phyloP scores from a whole-genome alignment of 2,888 invertebrate species.

The Baronia brevicornis region DNA sequence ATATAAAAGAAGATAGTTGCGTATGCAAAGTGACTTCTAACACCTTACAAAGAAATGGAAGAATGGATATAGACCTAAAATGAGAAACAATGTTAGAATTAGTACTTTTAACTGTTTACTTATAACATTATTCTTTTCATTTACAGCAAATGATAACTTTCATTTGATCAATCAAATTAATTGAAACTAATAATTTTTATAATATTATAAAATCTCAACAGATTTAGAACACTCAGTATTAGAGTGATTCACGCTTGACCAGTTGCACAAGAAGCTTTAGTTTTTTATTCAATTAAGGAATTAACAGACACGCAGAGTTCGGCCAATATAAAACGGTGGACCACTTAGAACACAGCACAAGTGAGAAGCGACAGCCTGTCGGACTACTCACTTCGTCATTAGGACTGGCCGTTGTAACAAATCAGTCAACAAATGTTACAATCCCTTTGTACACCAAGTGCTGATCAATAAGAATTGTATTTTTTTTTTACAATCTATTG shows the following conservation, averaged over 20 bases:
- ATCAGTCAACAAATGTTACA: slow-evolving; percentile 34
- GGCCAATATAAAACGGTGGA: slow-evolving; percentile 56
- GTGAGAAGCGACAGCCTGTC: slow-evolving; percentile 73
- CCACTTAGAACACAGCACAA: slow-evolving; percentile 34
- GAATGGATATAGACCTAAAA: too few relatives aligned
- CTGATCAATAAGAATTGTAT: slow-evolving; percentile 20
- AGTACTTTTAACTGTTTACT: too few relatives aligned
- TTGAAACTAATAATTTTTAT: slow-evolving; percentile 15
- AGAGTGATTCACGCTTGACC: slow-evolving; percentile 56
- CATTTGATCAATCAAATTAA: slow-evolving; percentile 5
- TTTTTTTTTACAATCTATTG: slow-evolving; percentile 42
- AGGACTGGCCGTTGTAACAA: slow-evolving; percentile 25
- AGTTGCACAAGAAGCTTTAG: slow-evolving; percentile 67
- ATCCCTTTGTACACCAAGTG: slow-evolving; percentile 14
- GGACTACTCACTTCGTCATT: slow-evolving; percentile 74
- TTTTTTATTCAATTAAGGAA: slow-evolving; percentile 74
- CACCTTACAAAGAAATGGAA: too few relatives aligned
- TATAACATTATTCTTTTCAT: too few relatives aligned
- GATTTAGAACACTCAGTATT: slow-evolving; percentile 53
- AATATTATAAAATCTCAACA: slow-evolving; percentile 35
- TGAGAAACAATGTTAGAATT: too few relatives aligned
- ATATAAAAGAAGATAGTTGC: too few relatives aligned
- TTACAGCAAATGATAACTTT: neutral
- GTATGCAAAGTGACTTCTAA: too few relatives aligned
- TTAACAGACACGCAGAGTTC: slow-evolving; percentile 67